Evolutionary conservation across 2,113 vertebrate genomes (phyloP).

Genomic region (Opisthocomus hoazin): DNA sequence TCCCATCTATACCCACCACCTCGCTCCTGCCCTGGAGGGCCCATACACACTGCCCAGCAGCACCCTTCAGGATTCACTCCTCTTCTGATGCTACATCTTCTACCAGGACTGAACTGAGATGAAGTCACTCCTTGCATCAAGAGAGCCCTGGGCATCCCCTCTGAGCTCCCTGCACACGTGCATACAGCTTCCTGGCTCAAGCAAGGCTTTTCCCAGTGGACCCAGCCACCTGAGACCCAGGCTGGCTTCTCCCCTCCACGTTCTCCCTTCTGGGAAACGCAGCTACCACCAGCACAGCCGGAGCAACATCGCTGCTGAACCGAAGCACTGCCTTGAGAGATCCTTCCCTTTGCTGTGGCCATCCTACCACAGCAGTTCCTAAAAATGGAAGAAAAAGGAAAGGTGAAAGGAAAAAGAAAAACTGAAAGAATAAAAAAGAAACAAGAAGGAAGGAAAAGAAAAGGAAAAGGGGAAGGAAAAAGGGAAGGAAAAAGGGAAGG

Average conservation of each 20-base stretch:
- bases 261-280: neutral
- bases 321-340: neutral
- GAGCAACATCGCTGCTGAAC: neutral
- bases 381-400: neutral
- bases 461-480: neutral
- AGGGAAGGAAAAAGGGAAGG: neutral
- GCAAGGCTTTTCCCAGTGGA: neutral
- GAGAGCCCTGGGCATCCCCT: neutral
- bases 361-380: neutral
- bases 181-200: neutral
- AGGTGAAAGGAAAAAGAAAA: rapidly evolving
- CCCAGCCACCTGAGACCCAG: neutral
- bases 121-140: neutral
- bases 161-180: neutral
- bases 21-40: neutral
- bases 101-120: neutral
- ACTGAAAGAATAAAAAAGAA: rapidly evolving
- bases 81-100: neutral
- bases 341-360: neutral
- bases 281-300: neutral
- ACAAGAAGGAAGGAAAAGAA: too few relatives aligned
- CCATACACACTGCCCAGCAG: neutral
- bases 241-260: neutral
- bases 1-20: neutral
- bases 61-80: neutral